Evolutionary conservation across 2,888 invertebrate species (phyloP).

Genomic region (Liposcelis brunnea): DNA sequence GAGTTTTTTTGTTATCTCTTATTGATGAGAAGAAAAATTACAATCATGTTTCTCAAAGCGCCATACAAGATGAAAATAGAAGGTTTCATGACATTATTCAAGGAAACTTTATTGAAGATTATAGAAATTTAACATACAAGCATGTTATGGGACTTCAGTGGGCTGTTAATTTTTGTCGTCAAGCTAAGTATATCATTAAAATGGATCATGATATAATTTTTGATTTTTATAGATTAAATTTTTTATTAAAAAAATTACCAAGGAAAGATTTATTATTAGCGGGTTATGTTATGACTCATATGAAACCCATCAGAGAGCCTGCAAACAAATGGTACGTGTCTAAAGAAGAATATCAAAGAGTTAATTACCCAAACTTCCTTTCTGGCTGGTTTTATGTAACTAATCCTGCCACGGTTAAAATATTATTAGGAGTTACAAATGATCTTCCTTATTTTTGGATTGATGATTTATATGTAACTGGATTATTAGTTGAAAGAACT

Average conservation of each 20-base stretch:
- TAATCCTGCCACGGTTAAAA: slow-evolving; percentile 40
- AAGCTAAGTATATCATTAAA: slow-evolving; percentile 50
- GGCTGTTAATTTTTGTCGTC: slow-evolving; percentile 42
- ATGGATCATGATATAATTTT: slow-evolving; percentile 67
- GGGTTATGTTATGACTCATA: slow-evolving; percentile 48
- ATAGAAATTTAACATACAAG: slow-evolving; percentile 64
- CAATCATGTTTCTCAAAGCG: slow-evolving; percentile 31
- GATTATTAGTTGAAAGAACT: slow-evolving; percentile 44
- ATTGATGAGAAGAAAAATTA: slow-evolving; percentile 30
- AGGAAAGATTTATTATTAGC: slow-evolving; percentile 28
- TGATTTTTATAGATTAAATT: slow-evolving; percentile 40
- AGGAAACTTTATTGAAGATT: slow-evolving; percentile 59
- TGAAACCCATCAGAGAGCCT: slow-evolving; percentile 43
- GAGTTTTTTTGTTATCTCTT: slow-evolving; percentile 52
- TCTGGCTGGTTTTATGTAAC: slow-evolving; percentile 76
- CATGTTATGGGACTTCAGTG: slow-evolving; percentile 67
- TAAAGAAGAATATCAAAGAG: slow-evolving; percentile 38
- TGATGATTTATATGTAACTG: slow-evolving; percentile 76
- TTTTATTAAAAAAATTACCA: slow-evolving; percentile 28
- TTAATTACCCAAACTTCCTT: slow-evolving; percentile 52
- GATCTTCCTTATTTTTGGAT: slow-evolving; percentile 71
- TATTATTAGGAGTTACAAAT: slow-evolving; percentile 36
- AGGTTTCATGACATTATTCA: slow-evolving; percentile 53
- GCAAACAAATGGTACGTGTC: slow-evolving; percentile 70
- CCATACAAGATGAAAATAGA: slow-evolving; percentile 41